phyloP scores from a whole-genome alignment of 2,113 vertebrate species.

The Leptobrachium ailaonicum region DNA sequence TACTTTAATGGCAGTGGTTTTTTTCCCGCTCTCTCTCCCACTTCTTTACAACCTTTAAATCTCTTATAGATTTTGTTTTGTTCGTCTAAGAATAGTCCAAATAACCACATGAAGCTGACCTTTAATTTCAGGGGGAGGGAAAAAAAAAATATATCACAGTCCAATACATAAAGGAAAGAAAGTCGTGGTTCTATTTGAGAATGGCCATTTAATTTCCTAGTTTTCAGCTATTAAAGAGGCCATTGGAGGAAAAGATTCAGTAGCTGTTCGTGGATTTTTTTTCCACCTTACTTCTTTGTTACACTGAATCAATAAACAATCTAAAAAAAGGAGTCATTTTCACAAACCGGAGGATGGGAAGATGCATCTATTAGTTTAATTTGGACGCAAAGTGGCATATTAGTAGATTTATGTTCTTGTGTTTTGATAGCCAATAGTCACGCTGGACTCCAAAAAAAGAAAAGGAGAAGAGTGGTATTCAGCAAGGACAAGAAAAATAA shows the following conservation, averaged over 20 bases:
- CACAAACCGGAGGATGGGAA: constrained; percentile 29
- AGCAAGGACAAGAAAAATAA: constrained; percentile 41
- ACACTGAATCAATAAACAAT: constrained; percentile 25
- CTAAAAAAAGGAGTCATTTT: constrained; percentile 23
- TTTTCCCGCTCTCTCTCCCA: neutral
- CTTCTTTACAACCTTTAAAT: constrained; percentile 24
- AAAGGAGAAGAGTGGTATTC: constrained; percentile 20
- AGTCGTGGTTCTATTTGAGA: neutral
- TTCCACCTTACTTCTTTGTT: constrained; percentile 7
- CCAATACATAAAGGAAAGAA: constrained; percentile 3
- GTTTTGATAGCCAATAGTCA: constrained; percentile 30
- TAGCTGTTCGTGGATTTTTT: constrained; percentile 1
- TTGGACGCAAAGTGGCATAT: constrained; percentile 38
- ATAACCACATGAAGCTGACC: neutral
- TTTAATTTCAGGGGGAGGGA: constrained; percentile 5
- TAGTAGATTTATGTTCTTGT: constrained; percentile 38
- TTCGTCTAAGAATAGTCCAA: constrained; percentile 13
- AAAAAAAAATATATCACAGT: neutral
- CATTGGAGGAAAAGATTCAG: neutral
- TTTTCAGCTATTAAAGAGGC: constrained; percentile 18
- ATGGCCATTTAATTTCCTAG: constrained; percentile 14
- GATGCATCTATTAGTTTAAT: constrained; percentile 34
- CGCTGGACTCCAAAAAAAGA: constrained; percentile 8
- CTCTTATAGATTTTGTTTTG: constrained; percentile 18
- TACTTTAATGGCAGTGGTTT: neutral